These are phyloP conservation scores for Rhingia campestris DNA, from an alignment of 2,888 invertebrate genomes.

Conservation along the genomic window DNA sequence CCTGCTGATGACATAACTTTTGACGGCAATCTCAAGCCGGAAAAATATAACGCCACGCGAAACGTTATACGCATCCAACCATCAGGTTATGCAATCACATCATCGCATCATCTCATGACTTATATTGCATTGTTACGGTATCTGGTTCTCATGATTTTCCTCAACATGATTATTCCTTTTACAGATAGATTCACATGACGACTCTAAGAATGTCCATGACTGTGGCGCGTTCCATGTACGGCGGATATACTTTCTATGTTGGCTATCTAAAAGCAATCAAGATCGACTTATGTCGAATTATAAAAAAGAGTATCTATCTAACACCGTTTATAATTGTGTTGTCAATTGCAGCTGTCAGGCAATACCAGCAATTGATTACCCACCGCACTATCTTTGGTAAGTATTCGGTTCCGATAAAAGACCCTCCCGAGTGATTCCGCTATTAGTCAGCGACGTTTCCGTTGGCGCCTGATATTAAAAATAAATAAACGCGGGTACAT, in stretches of 20 bases:
- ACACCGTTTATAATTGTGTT: no score
- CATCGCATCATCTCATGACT: neutral
- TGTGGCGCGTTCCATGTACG: no score
- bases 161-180: no score
- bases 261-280: no score
- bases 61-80: neutral
- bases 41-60: neutral
- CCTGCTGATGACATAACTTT: neutral
- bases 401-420: neutral
- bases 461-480: conserved; percentile 39
- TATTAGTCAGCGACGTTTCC: conserved; percentile 32
- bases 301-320: no score
- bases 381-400: no score
- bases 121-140: neutral
- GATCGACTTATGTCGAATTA: no score
- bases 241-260: no score
- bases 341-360: no score
- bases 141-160: neutral
- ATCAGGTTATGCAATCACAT: neutral
- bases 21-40: neutral
- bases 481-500: conserved; percentile 19
- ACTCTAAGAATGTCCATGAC: no score
- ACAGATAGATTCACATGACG: no score
- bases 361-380: no score
- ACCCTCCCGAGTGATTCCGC: conserved; percentile 17